Conservation (phyloP, 2,797 vertebrate genomes). For the Spondyliosoma cantharus region DNA sequence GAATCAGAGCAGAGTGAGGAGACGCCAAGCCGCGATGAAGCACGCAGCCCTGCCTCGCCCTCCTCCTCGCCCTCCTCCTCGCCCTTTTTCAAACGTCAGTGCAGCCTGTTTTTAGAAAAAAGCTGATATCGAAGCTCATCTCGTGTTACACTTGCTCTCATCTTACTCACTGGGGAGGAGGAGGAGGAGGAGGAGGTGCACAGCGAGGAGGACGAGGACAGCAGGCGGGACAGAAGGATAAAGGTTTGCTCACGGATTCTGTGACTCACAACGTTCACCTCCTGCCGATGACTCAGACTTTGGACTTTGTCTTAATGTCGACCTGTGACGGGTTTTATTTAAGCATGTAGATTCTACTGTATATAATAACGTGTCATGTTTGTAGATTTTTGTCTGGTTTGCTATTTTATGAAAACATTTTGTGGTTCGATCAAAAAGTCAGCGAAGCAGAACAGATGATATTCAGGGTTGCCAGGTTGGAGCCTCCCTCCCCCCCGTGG, state of each 20-base stretch:
- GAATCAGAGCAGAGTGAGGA: slow-evolving; percentile 11
- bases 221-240: slow-evolving; percentile 26
- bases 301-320: slow-evolving; percentile 17
- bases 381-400: neutral
- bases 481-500: neutral
- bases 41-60: neutral
- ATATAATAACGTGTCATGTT: neutral
- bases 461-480: slow-evolving; percentile 19
- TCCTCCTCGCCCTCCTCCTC: slow-evolving; percentile 8
- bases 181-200: slow-evolving; percentile 48
- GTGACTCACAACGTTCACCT: slow-evolving; percentile 36
- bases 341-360: slow-evolving; percentile 30
- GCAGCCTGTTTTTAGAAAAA: slow-evolving; percentile 12
- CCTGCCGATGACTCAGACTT: slow-evolving; percentile 39
- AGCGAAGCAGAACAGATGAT: slow-evolving; percentile 17
- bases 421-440: slow-evolving; percentile 1
- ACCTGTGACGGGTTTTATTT: slow-evolving; percentile 28
- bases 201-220: slow-evolving; percentile 37
- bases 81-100: neutral
- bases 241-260: slow-evolving; percentile 1
- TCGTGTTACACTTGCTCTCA: neutral
- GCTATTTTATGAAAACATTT: slow-evolving; percentile 5
- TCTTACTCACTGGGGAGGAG: slow-evolving; percentile 43
- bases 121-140: neutral
- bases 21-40: neutral